A percentile compares a stretch with the other conserved stretches of the same genome.
Conservation (phyloP, 1,140 invertebrate species). For the Eufriesea mexicana region DNA sequence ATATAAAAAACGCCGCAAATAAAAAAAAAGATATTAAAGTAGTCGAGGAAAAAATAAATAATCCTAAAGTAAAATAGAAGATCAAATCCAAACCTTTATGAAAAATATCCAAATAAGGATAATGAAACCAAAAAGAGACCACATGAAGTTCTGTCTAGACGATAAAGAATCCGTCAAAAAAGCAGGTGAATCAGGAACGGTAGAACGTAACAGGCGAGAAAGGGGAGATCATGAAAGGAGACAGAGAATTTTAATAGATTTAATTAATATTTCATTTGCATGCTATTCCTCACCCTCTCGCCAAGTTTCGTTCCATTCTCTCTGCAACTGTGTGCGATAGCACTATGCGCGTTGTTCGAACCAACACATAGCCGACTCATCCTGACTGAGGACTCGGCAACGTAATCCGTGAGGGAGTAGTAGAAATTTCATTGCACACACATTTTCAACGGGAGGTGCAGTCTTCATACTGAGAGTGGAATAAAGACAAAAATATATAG, state of each 20-base stretch:
- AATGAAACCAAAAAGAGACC: neutral
- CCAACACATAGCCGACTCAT: conserved; percentile 36
- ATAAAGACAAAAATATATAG: neutral
- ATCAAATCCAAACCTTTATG: neutral
- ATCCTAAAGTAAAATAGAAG: neutral
- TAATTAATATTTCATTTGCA: conserved; percentile 78
- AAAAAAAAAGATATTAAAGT: neutral
- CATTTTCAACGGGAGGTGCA: neutral
- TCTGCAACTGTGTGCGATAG: conserved; percentile 31
- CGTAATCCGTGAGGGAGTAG: conserved; percentile 15
- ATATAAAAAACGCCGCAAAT: neutral
- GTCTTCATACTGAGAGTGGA: neutral
- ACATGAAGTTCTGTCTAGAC: neutral
- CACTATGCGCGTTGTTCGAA: conserved; percentile 11
- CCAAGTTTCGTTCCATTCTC: conserved; percentile 41
- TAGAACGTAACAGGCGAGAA: conserved; percentile 11
- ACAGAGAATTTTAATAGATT: conserved; percentile 73
- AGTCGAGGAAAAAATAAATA: neutral
- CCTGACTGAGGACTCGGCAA: neutral
- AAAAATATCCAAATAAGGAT: neutral
- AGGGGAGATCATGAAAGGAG: conserved; percentile 23
- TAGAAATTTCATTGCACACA: neutral
- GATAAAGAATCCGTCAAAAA: neutral
- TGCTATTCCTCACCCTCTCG: conserved; percentile 68
- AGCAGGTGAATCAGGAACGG: neutral